A percentile compares a stretch with the other conserved stretches of the same genome.
phyloP scores from a whole-genome alignment of 2,888 invertebrate genomes.

The Altica lythri region DNA sequence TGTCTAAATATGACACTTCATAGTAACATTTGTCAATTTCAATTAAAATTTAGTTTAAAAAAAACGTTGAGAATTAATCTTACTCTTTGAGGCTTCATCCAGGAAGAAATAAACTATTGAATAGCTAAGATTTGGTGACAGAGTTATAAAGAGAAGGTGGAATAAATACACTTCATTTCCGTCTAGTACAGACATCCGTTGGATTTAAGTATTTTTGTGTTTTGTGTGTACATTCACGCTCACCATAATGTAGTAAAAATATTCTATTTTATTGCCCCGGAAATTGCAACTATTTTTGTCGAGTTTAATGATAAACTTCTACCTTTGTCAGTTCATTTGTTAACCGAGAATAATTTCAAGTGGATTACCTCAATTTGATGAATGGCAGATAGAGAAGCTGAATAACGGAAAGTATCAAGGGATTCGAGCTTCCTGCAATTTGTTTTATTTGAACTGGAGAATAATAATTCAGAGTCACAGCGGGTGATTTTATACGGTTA shows the following conservation, averaged over 20 bases:
- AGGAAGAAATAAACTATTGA: constrained; percentile 41
- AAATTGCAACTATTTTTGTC: constrained; percentile 31
- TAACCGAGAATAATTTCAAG: constrained; percentile 18
- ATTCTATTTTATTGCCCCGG: constrained; percentile 25
- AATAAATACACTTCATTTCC: constrained; percentile 32
- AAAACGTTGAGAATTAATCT: constrained; percentile 7
- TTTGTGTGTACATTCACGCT: constrained; percentile 16
- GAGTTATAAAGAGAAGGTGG: constrained; percentile 38
- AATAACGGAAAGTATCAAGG: constrained; percentile 15
- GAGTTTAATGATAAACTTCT: constrained; percentile 15
- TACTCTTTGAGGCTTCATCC: constrained; percentile 17
- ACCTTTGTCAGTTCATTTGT: constrained; percentile 23
- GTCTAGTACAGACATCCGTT: constrained; percentile 29
- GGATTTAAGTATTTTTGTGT: constrained; percentile 21
- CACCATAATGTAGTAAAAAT: constrained; percentile 11
- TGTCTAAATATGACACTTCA: too few relatives aligned
- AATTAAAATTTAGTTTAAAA: constrained; percentile 2
- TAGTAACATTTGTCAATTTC: background rate
- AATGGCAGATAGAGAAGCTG: constrained; percentile 12
- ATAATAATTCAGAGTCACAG: constrained; percentile 19
- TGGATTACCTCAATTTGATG: constrained; percentile 16
- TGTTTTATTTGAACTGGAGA: constrained; percentile 15
- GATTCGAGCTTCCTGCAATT: constrained; percentile 17
- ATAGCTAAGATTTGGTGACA: constrained; percentile 37
- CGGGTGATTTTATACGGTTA: constrained; percentile 17